Evolutionary conservation across 2,113 vertebrate species (phyloP).

Genomic region (Apteryx owenii): DNA sequence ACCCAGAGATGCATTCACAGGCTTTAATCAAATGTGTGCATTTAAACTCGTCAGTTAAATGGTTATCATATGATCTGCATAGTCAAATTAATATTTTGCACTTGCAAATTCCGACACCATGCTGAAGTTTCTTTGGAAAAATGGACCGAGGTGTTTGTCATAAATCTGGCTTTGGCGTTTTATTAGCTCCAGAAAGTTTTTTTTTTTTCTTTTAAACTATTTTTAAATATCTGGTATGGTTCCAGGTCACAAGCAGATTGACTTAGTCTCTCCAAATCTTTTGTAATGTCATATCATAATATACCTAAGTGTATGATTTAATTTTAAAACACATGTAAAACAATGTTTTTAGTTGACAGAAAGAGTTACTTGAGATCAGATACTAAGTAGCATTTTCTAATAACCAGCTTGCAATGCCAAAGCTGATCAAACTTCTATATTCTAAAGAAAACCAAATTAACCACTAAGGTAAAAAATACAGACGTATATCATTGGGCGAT

Average conservation of each 20-base stretch:
- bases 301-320: background rate
- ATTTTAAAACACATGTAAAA: background rate
- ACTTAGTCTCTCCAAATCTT: background rate
- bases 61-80: fast-evolving
- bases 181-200: background rate
- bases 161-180: background rate
- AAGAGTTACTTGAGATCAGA: background rate
- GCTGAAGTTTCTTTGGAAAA: background rate
- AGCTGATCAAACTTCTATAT: background rate
- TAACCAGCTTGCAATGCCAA: background rate
- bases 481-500: background rate
- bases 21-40: background rate
- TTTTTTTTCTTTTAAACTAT: background rate
- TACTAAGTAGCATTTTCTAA: background rate
- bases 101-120: background rate
- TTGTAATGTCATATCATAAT: background rate
- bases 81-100: background rate
- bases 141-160: background rate
- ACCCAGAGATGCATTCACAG: background rate
- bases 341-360: background rate
- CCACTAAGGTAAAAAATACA: background rate
- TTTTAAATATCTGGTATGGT: background rate
- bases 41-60: background rate
- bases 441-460: background rate
- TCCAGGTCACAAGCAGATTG: background rate